A percentile compares a stretch with the other conserved stretches of the same genome.
Conservation (phyloP, 1,140 invertebrate genomes). For the Ips typographus region DNA sequence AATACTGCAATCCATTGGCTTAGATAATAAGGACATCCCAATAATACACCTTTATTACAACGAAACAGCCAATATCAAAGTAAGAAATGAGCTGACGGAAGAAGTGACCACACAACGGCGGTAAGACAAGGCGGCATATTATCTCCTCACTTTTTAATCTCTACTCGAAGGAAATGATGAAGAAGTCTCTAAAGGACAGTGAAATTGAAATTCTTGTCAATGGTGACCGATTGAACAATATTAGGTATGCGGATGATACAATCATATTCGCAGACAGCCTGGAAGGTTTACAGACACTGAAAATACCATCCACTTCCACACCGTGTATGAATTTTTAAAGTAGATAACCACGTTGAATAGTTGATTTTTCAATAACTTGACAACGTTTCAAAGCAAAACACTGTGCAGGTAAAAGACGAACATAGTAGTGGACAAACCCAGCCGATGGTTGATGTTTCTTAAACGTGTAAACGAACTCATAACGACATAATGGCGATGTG, state of each 20-base stretch:
- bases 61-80: conserved; percentile 1
- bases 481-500: conserved; percentile 9
- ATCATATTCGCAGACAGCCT: too few relatives aligned
- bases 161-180: background rate
- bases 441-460: too few relatives aligned
- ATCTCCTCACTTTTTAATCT: background rate
- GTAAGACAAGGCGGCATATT: conserved; percentile 1
- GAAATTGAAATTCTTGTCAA: conserved; percentile 3
- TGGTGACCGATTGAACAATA: background rate
- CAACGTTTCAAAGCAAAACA: too few relatives aligned
- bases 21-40: background rate
- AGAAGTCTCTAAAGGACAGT: background rate
- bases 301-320: too few relatives aligned
- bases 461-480: background rate
- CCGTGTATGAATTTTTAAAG: too few relatives aligned
- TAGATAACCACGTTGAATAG: too few relatives aligned
- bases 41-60: conserved; percentile 4
- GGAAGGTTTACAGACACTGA: too few relatives aligned
- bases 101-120: background rate
- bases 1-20: conserved; percentile 1
- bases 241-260: too few relatives aligned
- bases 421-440: background rate
- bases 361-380: too few relatives aligned
- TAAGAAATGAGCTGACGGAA: conserved; percentile 2
- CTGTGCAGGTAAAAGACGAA: too few relatives aligned